phyloP scores from a whole-genome alignment of 2,113 vertebrate species.

The Natator depressus region DNA sequence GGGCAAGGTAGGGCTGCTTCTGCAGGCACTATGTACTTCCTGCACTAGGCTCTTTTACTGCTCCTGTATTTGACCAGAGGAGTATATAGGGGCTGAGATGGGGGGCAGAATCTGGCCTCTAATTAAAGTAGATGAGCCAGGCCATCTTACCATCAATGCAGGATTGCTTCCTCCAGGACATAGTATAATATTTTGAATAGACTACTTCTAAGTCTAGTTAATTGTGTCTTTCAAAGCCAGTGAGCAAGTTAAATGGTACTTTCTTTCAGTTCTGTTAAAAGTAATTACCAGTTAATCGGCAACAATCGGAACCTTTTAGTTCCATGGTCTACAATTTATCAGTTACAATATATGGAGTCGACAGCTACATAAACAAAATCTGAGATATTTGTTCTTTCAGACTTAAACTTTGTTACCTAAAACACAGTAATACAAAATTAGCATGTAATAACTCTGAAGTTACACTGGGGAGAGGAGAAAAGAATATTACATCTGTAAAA shows the following conservation, averaged over 20 bases:
- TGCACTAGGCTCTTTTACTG: neutral
- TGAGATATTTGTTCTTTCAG: neutral
- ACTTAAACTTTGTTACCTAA: neutral
- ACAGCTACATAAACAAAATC: neutral
- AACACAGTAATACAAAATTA: neutral
- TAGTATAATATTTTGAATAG: neutral
- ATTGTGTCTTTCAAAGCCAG: neutral
- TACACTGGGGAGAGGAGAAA: neutral
- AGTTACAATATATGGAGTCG: neutral
- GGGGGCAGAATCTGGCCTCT: neutral
- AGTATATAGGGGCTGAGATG: neutral
- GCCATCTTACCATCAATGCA: neutral
- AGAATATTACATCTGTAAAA: neutral
- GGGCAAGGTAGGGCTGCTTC: neutral
- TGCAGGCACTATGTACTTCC: neutral
- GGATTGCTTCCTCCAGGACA: neutral
- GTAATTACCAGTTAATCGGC: neutral
- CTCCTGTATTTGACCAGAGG: neutral
- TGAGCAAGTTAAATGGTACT: neutral
- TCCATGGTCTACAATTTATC: neutral
- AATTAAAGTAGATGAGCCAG: neutral
- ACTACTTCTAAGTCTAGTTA: neutral
- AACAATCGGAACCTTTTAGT: neutral
- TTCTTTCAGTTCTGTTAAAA: neutral
- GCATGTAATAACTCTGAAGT: neutral